phyloP scores from a whole-genome alignment of 92 coral and sea anemone genomes.

The Porites evermanni region DNA sequence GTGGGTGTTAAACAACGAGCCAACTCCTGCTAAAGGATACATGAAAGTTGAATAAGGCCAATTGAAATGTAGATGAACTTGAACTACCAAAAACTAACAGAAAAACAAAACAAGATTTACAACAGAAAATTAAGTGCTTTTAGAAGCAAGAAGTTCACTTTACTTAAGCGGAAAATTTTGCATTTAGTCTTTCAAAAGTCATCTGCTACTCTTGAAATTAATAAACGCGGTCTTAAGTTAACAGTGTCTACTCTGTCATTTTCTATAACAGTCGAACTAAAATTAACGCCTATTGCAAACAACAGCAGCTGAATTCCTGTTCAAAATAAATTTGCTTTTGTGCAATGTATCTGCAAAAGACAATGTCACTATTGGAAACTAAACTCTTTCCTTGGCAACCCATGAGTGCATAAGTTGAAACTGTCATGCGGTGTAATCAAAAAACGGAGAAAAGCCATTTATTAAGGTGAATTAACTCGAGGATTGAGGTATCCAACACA shows the following conservation, averaged over 20 bases:
- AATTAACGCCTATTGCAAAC: conserved; percentile 58
- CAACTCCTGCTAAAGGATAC: background rate
- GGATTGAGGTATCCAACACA: conserved; percentile 65
- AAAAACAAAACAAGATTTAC: background rate
- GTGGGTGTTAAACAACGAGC: conserved; percentile 10
- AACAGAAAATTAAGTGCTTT: background rate
- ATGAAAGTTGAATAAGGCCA: background rate
- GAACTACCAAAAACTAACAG: background rate
- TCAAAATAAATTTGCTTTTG: conserved; percentile 45
- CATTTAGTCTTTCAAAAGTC: background rate
- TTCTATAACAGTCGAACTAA: conserved; percentile 50
- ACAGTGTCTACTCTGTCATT: conserved; percentile 45
- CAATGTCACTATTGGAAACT: conserved; percentile 26
- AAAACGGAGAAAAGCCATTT: conserved; percentile 4
- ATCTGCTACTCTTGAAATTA: conserved; percentile 60
- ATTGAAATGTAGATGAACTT: background rate
- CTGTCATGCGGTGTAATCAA: conserved; percentile 9
- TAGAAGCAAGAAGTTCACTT: conserved; percentile 1
- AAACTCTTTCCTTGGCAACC: conserved; percentile 33
- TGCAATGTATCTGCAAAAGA: conserved; percentile 52
- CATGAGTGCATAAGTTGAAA: background rate
- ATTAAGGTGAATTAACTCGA: conserved; percentile 41
- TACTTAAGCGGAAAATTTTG: background rate
- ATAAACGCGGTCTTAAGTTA: conserved; percentile 56
- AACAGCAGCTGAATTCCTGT: conserved; percentile 64